Evolutionary conservation across 2,888 invertebrate species (phyloP), one percentile per base, ranked within the genome.

Genomic region (Hedya salicella): DNA sequence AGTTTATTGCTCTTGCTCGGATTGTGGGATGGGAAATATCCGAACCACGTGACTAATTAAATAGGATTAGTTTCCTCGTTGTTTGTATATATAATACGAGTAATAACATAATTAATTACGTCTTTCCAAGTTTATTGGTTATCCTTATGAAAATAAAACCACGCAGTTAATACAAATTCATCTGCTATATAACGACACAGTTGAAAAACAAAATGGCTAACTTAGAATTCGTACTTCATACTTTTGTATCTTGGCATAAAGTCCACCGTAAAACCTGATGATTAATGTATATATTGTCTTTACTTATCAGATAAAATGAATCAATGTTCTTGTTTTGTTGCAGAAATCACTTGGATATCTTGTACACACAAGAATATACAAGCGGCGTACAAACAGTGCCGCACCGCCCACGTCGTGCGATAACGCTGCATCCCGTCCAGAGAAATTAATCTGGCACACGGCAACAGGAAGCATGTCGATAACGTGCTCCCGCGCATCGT

Each of bases 281-380:
- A 63, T 64, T 62, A 68, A 68, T n/a, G n/a, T 68, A 68, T 62
- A 54, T 69, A 63, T 76, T 70, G 36, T 9, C 63, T 11, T 61
- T 62, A 65, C 53, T 78, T 82, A 81, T 83, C 80, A 74, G 67
- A 67, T 73, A 69, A 70, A 70, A 76, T 72, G 77, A 60, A 77
- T 79, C 71, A 78, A 71, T 73, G 75, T 81, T 73, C 78, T 78
- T 81, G 79, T 82, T 81, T 90, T 90, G 89, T 92, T 92, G 81
- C 90, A 91, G 91, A 90, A 84, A 87, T 88, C 83, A 82, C 86
- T 88, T 81, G 78, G 74, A 86, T 88, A 89, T 87, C 91, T 90
- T 88, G 87, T 85, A 78, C 78, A 85, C 75, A 87, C 88, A 91
- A 90, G 89, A 87, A 84, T 84, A 87, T 87, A 83, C 80, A 87